Evolutionary conservation across 2,113 vertebrate genomes (phyloP).

Genomic region (Anser brachyrhynchus): DNA sequence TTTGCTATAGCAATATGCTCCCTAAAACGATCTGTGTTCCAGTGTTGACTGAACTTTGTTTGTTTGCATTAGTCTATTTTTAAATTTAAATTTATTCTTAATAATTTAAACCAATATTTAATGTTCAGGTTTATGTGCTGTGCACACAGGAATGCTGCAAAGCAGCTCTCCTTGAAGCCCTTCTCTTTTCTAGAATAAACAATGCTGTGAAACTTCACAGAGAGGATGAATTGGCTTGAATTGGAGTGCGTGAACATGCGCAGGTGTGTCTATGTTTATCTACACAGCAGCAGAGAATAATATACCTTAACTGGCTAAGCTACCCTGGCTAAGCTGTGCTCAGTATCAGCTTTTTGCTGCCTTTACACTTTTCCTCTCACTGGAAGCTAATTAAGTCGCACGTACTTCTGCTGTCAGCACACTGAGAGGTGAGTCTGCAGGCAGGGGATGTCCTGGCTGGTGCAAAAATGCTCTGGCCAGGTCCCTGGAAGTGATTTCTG

Average conservation of each 20-base stretch:
- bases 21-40: not conserved
- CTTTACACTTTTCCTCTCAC: not conserved
- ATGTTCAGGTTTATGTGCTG: slow-evolving; percentile 45
- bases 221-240: not conserved
- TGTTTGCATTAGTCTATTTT: slow-evolving; percentile 30
- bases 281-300: not conserved
- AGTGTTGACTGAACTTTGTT: not conserved
- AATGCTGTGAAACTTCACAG: slow-evolving; percentile 37
- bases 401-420: not conserved
- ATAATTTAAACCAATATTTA: slow-evolving; percentile 38
- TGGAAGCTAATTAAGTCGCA: not conserved
- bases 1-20: not conserved
- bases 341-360: not conserved
- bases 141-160: slow-evolving; percentile 1
- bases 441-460: not conserved
- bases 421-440: accelerated
- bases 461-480: not conserved
- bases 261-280: not conserved
- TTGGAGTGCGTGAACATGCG: accelerated
- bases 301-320: not conserved
- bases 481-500: not conserved
- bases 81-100: slow-evolving; percentile 38
- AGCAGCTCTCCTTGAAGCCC: slow-evolving; percentile 21
- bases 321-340: not conserved
- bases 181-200: slow-evolving; percentile 17